Percentiles rank a stretch among this genome's conserved stretches.
These are phyloP conservation scores for Cryptomyrus ogoouensis DNA, from an alignment of 2,113 vertebrate genomes.

Conservation along the genomic window DNA sequence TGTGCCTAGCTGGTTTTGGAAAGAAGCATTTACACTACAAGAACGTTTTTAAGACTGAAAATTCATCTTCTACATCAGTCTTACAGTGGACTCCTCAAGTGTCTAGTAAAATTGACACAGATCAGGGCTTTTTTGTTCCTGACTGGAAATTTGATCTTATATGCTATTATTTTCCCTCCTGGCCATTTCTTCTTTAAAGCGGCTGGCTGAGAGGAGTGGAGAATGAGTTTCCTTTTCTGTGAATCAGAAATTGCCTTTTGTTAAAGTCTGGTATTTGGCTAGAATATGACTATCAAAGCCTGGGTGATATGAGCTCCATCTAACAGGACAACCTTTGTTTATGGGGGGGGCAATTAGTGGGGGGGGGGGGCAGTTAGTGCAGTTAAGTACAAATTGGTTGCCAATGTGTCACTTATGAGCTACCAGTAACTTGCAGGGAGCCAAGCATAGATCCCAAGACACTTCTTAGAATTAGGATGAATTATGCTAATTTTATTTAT, in stretches of 20 bases:
- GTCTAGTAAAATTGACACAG: neutral
- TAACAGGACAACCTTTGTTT: neutral
- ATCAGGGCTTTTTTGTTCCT: conserved; percentile 1
- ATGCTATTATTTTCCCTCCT: neutral
- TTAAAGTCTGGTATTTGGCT: neutral
- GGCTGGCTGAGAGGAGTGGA: neutral
- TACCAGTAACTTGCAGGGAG: neutral
- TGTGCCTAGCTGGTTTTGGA: neutral
- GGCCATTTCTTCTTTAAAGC: neutral
- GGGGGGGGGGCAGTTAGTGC: neutral
- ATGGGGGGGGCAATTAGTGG: neutral
- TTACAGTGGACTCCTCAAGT: neutral
- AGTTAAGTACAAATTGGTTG: neutral
- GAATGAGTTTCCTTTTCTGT: neutral
- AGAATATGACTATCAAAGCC: neutral
- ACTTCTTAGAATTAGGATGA: neutral
- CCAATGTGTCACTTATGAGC: neutral
- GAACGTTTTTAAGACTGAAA: neutral
- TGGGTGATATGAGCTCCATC: neutral
- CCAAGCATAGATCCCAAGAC: neutral
- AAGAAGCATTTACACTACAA: neutral
- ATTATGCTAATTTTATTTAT: neutral
- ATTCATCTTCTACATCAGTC: neutral
- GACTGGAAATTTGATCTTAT: neutral
- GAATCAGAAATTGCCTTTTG: neutral